Conservation (phyloP, 2,113 vertebrate genomes). For the Puffinus mauretanicus region DNA sequence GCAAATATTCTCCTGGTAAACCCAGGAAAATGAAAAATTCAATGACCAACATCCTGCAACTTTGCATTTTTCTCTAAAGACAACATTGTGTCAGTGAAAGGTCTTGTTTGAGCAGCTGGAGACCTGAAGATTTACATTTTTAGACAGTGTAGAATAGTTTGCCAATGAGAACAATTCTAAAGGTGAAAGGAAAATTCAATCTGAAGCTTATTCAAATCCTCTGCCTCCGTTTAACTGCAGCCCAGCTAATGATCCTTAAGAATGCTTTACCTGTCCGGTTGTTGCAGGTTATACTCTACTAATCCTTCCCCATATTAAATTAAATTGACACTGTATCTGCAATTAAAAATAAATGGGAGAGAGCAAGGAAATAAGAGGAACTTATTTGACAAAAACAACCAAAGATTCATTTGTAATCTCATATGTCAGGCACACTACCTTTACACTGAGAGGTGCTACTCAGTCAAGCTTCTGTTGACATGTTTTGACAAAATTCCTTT, state of each 20-base stretch:
- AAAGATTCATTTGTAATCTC: neutral
- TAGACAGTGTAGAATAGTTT: neutral
- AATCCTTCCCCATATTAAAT: neutral
- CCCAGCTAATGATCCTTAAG: neutral
- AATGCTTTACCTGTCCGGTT: neutral
- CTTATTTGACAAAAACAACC: neutral
- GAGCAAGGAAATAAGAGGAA: neutral
- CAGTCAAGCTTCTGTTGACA: neutral
- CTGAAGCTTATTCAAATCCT: neutral
- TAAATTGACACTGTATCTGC: neutral
- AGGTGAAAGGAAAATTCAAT: neutral
- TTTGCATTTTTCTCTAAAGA: slow-evolving; percentile 6
- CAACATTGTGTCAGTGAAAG: neutral
- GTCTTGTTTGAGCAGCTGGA: slow-evolving; percentile 19
- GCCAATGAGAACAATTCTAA: neutral
- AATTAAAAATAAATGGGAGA: neutral
- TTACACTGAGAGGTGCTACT: neutral
- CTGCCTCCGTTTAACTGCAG: neutral
- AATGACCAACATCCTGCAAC: neutral
- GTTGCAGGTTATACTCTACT: neutral
- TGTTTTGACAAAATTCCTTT: slow-evolving; percentile 22
- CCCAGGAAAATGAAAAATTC: neutral
- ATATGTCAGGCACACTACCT: neutral
- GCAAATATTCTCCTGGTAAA: neutral
- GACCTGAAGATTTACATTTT: slow-evolving; percentile 14